phyloP scores from a whole-genome alignment of 2,888 invertebrate genomes.

The Scaptomyza tumidula region DNA sequence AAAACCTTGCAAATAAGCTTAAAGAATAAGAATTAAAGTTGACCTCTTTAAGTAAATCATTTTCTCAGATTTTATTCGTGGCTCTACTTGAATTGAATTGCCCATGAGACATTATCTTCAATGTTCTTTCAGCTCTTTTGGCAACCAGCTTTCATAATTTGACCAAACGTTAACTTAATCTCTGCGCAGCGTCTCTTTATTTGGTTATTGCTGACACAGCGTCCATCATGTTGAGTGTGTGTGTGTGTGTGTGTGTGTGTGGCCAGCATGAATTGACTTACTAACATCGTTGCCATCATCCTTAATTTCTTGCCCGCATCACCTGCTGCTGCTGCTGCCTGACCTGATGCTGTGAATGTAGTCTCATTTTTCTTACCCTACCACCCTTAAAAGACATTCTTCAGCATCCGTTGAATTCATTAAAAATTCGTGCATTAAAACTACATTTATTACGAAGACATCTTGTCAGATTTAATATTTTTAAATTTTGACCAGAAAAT shows the following conservation, averaged over 20 bases:
- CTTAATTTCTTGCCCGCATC: neutral
- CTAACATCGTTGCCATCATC: neutral
- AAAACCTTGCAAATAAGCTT: too few species aligned
- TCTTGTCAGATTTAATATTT: neutral
- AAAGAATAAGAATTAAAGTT: neutral
- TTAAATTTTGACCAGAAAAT: neutral
- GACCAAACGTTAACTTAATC: too few species aligned
- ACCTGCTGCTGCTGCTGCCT: neutral
- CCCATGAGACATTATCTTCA: conserved; percentile 1
- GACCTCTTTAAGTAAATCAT: neutral
- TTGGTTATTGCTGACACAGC: conserved; percentile 6
- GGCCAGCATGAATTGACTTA: conserved; percentile 7
- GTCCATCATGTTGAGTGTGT: neutral
- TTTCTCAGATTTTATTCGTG: neutral
- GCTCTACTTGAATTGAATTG: neutral
- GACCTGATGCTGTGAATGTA: too few species aligned
- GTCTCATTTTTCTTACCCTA: neutral
- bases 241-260: neutral
- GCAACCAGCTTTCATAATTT: conserved; percentile 7
- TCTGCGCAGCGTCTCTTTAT: too few species aligned
- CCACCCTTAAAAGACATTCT: neutral
- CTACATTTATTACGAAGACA: neutral
- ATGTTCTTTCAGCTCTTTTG: neutral
- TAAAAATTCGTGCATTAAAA: neutral
- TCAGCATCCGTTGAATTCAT: neutral